Evolutionary conservation across 1,140 invertebrate species (phyloP).

Genomic region (Apis florea): DNA sequence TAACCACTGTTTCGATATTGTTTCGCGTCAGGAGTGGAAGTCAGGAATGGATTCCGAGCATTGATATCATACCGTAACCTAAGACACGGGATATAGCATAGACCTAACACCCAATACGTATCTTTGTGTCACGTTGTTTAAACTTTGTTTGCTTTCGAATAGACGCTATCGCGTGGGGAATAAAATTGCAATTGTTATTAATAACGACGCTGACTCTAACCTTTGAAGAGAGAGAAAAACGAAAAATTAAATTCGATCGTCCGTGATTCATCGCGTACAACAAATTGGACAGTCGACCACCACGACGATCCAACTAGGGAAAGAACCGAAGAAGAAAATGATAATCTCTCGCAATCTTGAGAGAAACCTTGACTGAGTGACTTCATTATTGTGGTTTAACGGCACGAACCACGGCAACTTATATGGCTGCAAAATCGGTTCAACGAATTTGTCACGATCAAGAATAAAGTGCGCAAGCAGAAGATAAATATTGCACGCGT

Average conservation of each 20-base stretch:
- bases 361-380: slow-evolving; percentile 70
- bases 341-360: slow-evolving; percentile 5
- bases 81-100: slow-evolving; percentile 9
- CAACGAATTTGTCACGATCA: slow-evolving; percentile 49
- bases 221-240: no score
- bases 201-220: no score
- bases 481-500: neutral
- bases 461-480: slow-evolving; percentile 22
- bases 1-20: slow-evolving; percentile 14
- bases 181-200: no score
- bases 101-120: neutral
- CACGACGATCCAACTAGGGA: no score
- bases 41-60: slow-evolving; percentile 6
- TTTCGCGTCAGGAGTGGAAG: neutral
- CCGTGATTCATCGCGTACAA: no score
- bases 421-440: slow-evolving; percentile 53
- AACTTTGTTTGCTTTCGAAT: neutral
- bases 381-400: slow-evolving; percentile 65
- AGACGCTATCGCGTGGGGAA: no score
- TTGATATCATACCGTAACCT: neutral
- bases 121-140: neutral
- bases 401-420: slow-evolving; percentile 62
- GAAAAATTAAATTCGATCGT: no score
- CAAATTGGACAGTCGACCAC: no score
- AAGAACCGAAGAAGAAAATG: slow-evolving; percentile 1